Evolutionary conservation across 2,888 invertebrate genomes (phyloP), one percentile per base, ranked within the genome.

Genomic region (Trissoscelio sp.): DNA sequence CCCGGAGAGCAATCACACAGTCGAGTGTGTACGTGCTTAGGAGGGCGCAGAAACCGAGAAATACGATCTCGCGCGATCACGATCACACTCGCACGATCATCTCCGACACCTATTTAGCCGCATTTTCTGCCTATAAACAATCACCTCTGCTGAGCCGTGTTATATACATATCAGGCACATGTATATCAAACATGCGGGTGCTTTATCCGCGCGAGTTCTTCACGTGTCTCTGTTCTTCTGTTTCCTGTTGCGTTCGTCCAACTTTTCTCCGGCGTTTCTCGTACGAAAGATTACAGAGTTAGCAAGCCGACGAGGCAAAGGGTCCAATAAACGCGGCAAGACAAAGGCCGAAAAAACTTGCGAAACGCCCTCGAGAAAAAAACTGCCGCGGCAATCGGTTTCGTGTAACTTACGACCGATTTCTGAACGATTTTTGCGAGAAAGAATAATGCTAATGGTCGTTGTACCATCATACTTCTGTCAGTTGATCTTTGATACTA

Each of bases 211-310:
- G 18, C 2, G 3, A 2, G 1, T 64, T 31, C 46, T 48, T 14
- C 55, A 2, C 14, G 4, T 51, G 64, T 37, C 44, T 53, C 20
- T 53, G 44, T 44, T 20, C 42, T n/a, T 22, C 37, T 22, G 37
- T 37, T 48, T 28, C 57, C 75, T 42, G 44, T 28, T 58, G 64
- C 79, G 22, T 22, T 31, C 9, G 39, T 64, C 39, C 16, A 34
- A 48, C 58, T 57, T 66, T 74, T 58, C 34, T 44, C 14, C 64
- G 53, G 18, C 34, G n/a, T 48, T 46, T 16, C 42, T 55, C 44
- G 37, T 70, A 39, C 78, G 20, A 77, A 83, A 82, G 83, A 84
- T 84, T 83, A 79, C 83, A 82, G 83, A 67, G 60, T 81, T 72
- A 62, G 58, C 60, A 72, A 22, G 77, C 79, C 80, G 75, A 58